phyloP scores from a whole-genome alignment of 30 jellyfish, hydroid and myxozoan genomes.

The Chironex yamaguchii region DNA sequence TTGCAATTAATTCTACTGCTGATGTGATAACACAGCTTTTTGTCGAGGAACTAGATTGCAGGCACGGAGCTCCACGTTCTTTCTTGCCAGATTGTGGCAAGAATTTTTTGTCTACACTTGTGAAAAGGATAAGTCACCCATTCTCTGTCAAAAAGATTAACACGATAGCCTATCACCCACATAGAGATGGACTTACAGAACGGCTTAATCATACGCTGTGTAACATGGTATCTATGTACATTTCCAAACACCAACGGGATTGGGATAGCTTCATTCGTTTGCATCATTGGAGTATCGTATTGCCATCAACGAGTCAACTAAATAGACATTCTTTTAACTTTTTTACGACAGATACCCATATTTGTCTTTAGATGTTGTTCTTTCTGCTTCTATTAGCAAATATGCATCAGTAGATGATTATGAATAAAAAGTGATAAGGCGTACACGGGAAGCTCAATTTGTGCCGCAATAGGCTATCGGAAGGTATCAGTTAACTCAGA shows the following conservation, averaged over 20 bases:
- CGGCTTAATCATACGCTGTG: conserved; percentile 57
- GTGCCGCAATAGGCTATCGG: conserved; percentile 56
- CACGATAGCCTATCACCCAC: conserved; percentile 72
- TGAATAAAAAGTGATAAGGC: conserved; percentile 21
- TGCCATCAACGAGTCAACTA: conserved; percentile 69
- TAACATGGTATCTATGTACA: conserved; percentile 27
- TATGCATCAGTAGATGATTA: conserved; percentile 61
- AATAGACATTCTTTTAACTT: conserved; percentile 68
- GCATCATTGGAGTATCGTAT: conserved; percentile 9
- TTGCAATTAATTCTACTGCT: conserved; percentile 26
- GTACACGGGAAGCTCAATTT: conserved; percentile 44
- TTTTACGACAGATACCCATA: conserved; percentile 76
- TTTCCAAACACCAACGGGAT: conserved; percentile 59
- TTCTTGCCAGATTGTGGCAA: conserved; percentile 60
- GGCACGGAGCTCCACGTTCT: conserved; percentile 70
- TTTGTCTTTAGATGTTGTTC: conserved; percentile 63
- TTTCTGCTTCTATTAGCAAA: conserved; percentile 59
- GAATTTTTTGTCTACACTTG: conserved; percentile 54
- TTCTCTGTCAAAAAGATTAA: conserved; percentile 32
- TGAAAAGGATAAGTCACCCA: conserved; percentile 52
- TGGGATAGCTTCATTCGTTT: conserved; percentile 71
- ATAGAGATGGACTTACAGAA: conserved; percentile 63
- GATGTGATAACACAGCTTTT: conserved; percentile 44
- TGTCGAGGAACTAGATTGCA: conserved; percentile 47
- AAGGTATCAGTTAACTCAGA: conserved; percentile 38